Evolutionary conservation across 2,113 vertebrate genomes (phyloP).

Genomic region (Syngnathus typhle): DNA sequence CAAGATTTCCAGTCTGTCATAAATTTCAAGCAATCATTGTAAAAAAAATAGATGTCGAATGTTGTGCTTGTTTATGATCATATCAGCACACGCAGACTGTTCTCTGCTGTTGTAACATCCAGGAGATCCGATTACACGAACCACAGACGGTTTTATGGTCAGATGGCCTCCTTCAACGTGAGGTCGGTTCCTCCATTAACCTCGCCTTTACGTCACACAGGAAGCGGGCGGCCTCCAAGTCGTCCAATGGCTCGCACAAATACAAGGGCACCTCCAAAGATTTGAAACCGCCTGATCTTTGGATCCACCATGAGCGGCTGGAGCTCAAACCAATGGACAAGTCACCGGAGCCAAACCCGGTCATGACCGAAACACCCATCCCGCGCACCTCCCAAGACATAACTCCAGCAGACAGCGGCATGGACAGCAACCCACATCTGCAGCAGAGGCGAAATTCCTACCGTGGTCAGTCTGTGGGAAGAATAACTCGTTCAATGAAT

Average conservation of each 20-base stretch:
- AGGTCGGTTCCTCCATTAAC: neutral
- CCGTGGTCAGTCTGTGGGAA: conserved; percentile 73
- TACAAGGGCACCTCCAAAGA: conserved; percentile 98
- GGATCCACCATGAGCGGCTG: conserved; percentile 96
- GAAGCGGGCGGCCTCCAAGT: conserved; percentile 93
- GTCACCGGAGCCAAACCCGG: conserved; percentile 91
- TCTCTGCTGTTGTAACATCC: neutral
- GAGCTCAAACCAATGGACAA: conserved; percentile 97
- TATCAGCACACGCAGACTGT: neutral
- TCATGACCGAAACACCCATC: conserved; percentile 96
- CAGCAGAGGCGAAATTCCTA: conserved; percentile 95
- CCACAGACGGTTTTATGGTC: neutral
- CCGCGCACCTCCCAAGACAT: conserved; percentile 94
- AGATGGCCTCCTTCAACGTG: neutral
- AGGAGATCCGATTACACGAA: neutral
- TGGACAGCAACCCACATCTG: conserved; percentile 81
- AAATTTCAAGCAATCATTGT: neutral
- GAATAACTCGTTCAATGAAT: conserved; percentile 1
- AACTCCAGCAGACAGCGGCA: conserved; percentile 84
- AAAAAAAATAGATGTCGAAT: neutral
- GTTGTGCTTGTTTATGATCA: neutral
- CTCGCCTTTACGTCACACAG: conserved; percentile 51
- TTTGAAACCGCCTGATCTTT: conserved; percentile 94
- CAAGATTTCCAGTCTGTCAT: neutral
- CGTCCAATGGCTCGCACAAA: conserved; percentile 92